Base-by-base conservation (phyloP, 2,888 invertebrate genomes). In the Amphipyra berbera region DNA sequence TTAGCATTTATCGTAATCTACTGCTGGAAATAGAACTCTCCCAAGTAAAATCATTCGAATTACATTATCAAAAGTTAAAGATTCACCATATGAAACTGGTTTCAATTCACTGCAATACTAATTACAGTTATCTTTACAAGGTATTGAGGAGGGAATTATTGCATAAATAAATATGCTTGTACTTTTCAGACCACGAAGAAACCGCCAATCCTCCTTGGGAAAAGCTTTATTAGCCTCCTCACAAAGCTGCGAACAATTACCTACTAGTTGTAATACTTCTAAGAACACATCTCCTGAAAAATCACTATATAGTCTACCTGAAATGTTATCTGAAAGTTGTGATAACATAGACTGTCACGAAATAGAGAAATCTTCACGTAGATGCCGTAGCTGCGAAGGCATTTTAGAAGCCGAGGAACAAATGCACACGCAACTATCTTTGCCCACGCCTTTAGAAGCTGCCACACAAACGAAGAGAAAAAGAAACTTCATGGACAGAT, bases 401-500 rank as follows among this genome's bases (percentile, higher is more conserved):
- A 90, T 96, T 48, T 88, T 96, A 68, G 96, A 96, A 75, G 94
- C 90, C 61, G 91, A 93, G 67, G 91, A 93, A 78, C 93, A 95
- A 76, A 90, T 91, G 82, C 95, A 95, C 80, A 95, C 96, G 63
- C 91, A 95, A 69, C 89, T 95, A 64, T 95, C 96, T 70, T 85
- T 96, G 82, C 95, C 95, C 82, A 88, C 96, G 83, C 95, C 95
- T 79, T 90, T 95, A 84, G 95, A 96, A 78, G 95, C 95, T 78
- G 88, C 94, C 74, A 95, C 95, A 55, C 96, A 96, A 82, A 95
- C 95, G 8, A 97, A 97, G 88, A 95, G 96, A 84, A 97, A 96
- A 90, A 96, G 96, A 87, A 97, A 97, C 90, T 97, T 98, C 89
- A 97, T 98, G 96, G 97, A 98, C 95, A 95, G 97, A 89, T 97